Percentiles rank a stretch among this genome's conserved stretches.
Evolutionary conservation across 2,888 invertebrate genomes (phyloP).

Genomic region (Troglohyphantes excavatus): DNA sequence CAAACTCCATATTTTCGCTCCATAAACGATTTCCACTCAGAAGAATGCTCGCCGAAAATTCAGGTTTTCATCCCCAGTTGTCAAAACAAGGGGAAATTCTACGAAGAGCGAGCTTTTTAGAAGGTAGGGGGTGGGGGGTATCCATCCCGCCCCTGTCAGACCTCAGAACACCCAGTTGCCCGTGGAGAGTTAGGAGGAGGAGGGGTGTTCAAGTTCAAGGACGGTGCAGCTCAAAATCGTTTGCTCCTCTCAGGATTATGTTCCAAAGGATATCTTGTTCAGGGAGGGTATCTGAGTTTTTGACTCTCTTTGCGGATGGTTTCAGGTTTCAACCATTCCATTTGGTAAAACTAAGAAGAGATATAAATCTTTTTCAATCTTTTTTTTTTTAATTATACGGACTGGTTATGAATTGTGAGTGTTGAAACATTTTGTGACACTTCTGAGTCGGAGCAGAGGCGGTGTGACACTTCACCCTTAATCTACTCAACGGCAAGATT

Average conservation of each 20-base stretch:
- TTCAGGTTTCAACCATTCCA: neutral
- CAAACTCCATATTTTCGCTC: neutral
- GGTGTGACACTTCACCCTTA: too few relatives aligned
- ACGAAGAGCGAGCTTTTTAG: neutral
- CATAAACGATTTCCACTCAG: neutral
- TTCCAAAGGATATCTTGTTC: neutral
- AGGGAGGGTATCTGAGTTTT: neutral
- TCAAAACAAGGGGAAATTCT: neutral
- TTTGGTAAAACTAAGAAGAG: neutral
- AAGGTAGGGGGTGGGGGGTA: neutral
- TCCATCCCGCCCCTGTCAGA: neutral
- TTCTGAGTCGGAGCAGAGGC: too few relatives aligned
- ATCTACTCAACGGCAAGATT: too few relatives aligned
- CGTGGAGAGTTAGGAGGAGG: neutral
- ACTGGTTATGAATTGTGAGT: neutral
- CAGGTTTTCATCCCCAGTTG: neutral
- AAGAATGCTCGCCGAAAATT: neutral
- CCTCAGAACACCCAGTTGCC: neutral
- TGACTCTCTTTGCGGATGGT: neutral
- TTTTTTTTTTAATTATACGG: neutral
- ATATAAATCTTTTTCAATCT: neutral
- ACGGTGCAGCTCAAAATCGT: neutral
- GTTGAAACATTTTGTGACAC: too few relatives aligned
- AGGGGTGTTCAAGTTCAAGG: conserved; percentile 9
- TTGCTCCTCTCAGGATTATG: neutral